phyloP scores from a whole-genome alignment of 2,888 invertebrate species.

The Villa cingulata region DNA sequence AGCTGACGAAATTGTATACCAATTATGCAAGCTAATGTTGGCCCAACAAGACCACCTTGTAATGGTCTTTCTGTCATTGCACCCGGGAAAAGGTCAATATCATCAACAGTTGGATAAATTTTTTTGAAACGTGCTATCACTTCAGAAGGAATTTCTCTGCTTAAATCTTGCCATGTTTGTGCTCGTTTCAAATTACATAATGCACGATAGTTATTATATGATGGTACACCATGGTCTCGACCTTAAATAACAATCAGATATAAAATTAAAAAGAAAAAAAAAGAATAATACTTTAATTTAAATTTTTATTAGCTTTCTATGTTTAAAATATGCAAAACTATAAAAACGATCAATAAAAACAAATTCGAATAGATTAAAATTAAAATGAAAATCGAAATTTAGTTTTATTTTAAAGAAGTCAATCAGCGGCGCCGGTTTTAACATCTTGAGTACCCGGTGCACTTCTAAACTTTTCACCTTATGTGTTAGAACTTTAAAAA shows the following conservation, averaged over 20 bases:
- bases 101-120: slow-evolving; percentile 80
- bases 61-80: slow-evolving; percentile 80
- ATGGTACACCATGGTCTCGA: slow-evolving; percentile 76
- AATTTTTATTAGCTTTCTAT: background rate
- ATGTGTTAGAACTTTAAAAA: no score
- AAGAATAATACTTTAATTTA: background rate
- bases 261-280: background rate
- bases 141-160: slow-evolving; percentile 74
- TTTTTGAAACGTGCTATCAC: slow-evolving; percentile 64
- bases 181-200: slow-evolving; percentile 82
- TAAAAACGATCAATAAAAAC: no score
- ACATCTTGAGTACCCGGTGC: no score
- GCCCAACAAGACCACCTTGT: slow-evolving; percentile 84
- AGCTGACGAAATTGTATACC: slow-evolving; percentile 85
- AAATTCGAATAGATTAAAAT: no score
- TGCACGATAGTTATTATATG: slow-evolving; percentile 82
- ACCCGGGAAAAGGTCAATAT: slow-evolving; percentile 92
- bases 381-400: no score
- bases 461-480: no score
- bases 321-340: background rate
- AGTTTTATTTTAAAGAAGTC: no score
- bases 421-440: no score
- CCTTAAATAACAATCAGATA: slow-evolving; percentile 28
- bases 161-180: slow-evolving; percentile 69
- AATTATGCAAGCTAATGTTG: slow-evolving; percentile 88